These are phyloP conservation scores for Tamias sibiricus DNA, from an alignment of 2,113 vertebrate species.

Conservation along the genomic window DNA sequence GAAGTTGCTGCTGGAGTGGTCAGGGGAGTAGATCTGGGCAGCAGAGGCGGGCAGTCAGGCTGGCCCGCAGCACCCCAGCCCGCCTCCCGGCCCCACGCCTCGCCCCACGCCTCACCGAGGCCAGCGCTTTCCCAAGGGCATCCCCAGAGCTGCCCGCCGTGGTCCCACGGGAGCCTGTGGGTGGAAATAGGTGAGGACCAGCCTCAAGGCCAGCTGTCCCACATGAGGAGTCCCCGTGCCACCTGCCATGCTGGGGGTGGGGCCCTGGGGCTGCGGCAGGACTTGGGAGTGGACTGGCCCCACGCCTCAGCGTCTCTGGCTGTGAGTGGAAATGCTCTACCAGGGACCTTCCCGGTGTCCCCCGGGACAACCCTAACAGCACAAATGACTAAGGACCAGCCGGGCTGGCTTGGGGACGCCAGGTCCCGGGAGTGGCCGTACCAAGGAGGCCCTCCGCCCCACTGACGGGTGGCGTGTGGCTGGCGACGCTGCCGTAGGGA, in stretches of 20 bases:
- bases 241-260: no score
- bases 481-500: conserved; percentile 91
- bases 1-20: conserved; percentile 99
- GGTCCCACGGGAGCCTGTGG: conserved; percentile 92
- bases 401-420: no score
- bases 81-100: no score
- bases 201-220: not conserved
- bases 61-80: fast-evolving
- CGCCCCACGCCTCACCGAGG: conserved; percentile 90
- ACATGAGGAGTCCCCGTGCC: not conserved
- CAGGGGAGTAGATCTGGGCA: conserved; percentile 96
- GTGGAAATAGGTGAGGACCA: not conserved
- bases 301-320: no score
- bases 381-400: no score
- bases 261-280: not conserved
- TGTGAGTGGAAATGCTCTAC: no score
- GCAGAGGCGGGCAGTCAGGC: fast-evolving
- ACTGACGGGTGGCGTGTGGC: conserved; percentile 94
- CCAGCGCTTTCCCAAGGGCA: conserved; percentile 98
- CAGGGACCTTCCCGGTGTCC: not conserved
- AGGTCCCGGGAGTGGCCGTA: conserved; percentile 72
- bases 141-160: conserved; percentile 97
- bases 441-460: conserved; percentile 94
- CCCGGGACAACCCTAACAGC: no score
- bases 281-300: fast-evolving